phyloP scores from a whole-genome alignment of 2,113 vertebrate species.

The Oncorhynchus masou region DNA sequence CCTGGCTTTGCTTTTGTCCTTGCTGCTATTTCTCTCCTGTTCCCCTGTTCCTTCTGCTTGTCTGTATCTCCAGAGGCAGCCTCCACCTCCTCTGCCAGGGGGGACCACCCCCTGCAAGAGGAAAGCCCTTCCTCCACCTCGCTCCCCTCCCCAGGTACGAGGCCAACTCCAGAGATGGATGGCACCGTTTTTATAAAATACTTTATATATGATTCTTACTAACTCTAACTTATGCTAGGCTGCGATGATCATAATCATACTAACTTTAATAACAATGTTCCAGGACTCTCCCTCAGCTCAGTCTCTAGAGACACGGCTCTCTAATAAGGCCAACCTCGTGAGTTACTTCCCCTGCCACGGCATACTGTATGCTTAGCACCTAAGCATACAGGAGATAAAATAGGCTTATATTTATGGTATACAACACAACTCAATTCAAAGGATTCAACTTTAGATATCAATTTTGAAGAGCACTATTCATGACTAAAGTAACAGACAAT shows the following conservation, averaged over 20 bases:
- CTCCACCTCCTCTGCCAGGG: conserved; percentile 59
- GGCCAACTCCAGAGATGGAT: not conserved
- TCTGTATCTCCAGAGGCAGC: conserved; percentile 47
- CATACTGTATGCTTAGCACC: not conserved
- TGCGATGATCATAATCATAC: not conserved
- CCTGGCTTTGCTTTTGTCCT: conserved; percentile 34
- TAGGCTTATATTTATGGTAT: too few species aligned
- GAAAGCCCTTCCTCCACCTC: conserved; percentile 88
- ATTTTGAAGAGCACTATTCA: too few species aligned
- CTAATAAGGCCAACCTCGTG: conserved; percentile 47
- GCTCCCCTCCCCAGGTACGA: conserved; percentile 71
- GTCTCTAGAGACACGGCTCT: conserved; percentile 53
- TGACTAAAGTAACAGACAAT: too few species aligned
- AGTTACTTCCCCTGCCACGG: conserved; percentile 7
- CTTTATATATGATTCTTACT: not conserved
- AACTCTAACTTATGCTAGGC: not conserved
- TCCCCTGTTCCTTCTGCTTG: conserved; percentile 25
- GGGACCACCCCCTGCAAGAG: conserved; percentile 84
- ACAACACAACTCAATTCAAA: too few species aligned
- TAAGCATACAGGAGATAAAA: too few species aligned
- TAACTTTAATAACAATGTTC: not conserved
- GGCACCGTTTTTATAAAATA: not conserved
- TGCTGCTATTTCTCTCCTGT: not conserved
- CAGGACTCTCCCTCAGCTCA: conserved; percentile 55
- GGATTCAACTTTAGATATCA: too few species aligned